Conservation (phyloP, 1,140 invertebrate genomes). For the Aricia agestis region DNA sequence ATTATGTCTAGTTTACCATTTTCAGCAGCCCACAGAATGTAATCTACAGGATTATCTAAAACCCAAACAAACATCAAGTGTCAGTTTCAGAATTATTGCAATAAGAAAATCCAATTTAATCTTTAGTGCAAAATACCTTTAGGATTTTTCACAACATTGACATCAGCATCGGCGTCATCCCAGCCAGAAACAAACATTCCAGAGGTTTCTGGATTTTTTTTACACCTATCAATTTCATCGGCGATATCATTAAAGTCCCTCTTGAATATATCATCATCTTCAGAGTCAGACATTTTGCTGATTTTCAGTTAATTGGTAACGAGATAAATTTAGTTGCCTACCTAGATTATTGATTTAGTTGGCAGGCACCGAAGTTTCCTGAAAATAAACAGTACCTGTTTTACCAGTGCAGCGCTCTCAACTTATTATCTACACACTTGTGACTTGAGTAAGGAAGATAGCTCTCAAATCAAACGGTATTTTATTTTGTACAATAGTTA, state of each 20-base stretch:
- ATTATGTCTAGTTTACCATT: slow-evolving; percentile 84
- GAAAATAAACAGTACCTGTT: no score
- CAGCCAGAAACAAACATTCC: slow-evolving; percentile 81
- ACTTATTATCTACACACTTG: no score
- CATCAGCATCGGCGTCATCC: slow-evolving; percentile 80
- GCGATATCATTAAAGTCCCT: slow-evolving; percentile 50
- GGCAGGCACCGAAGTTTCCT: no score
- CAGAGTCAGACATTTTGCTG: slow-evolving; percentile 49
- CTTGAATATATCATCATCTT: slow-evolving; percentile 40
- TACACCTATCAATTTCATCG: slow-evolving; percentile 61
- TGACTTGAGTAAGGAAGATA: no score
- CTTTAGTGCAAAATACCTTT: slow-evolving; percentile 51
- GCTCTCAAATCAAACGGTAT: no score
- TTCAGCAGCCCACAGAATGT: slow-evolving; percentile 89
- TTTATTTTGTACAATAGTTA: no score
- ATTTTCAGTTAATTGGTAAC: background rate
- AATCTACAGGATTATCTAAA: slow-evolving; percentile 81
- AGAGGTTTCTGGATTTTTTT: slow-evolving; percentile 62
- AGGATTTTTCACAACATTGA: slow-evolving; percentile 78
- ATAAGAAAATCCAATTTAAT: no score
- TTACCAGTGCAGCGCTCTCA: no score
- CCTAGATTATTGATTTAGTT: background rate
- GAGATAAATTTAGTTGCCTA: background rate
- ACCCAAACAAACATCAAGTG: slow-evolving; percentile 23
- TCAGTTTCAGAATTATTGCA: no score